Evolutionary conservation across 2,113 vertebrate species (phyloP).

Genomic region (Pogonocichla stellata): DNA sequence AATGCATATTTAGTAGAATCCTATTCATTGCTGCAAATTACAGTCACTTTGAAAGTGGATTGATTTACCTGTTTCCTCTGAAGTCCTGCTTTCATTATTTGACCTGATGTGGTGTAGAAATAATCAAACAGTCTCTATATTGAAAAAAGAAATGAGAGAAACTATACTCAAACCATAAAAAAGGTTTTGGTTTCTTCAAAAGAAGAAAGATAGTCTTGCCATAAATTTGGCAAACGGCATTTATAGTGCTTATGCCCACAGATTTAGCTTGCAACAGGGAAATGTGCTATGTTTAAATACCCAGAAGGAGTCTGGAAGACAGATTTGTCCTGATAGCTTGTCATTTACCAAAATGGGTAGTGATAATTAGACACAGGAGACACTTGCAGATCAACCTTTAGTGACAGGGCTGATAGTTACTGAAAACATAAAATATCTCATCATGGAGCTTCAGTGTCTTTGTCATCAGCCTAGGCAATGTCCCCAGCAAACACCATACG

Average conservation of each 20-base stretch:
- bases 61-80: neutral
- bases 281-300: conserved; percentile 24
- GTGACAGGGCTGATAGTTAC: conserved; percentile 47
- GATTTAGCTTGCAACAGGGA: neutral
- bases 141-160: neutral
- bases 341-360: conserved; percentile 69
- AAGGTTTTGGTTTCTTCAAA: neutral
- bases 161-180: neutral
- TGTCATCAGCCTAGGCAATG: neutral
- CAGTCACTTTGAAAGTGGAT: neutral
- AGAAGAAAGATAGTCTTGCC: neutral
- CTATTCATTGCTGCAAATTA: neutral
- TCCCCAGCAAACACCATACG: neutral
- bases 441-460: conserved; percentile 41
- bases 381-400: conserved; percentile 55
- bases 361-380: conserved; percentile 74
- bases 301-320: conserved; percentile 51
- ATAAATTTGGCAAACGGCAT: neutral
- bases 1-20: neutral
- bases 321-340: conserved; percentile 66
- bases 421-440: conserved; percentile 50
- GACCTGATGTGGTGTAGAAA: neutral
- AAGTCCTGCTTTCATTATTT: conserved; percentile 6
- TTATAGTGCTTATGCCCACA: neutral
- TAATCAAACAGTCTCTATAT: neutral